Evolutionary conservation across 2,888 invertebrate genomes (phyloP).

Genomic region (Fragum fragum): DNA sequence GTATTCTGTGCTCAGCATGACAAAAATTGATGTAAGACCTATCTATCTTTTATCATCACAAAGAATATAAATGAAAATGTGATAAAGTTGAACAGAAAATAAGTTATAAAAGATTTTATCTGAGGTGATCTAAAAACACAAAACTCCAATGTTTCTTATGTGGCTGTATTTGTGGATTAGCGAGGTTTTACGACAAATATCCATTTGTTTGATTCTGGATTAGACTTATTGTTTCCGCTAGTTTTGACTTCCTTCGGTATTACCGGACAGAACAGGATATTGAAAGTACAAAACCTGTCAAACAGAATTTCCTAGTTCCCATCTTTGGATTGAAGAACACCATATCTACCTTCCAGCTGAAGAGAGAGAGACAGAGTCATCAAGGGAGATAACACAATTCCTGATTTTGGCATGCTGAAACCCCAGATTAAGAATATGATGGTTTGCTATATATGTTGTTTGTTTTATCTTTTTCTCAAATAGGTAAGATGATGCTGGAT

Average conservation of each 20-base stretch:
- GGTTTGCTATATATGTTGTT: slow-evolving; percentile 56
- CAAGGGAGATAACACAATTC: slow-evolving; percentile 23
- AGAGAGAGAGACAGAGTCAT: background rate
- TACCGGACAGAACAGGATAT: slow-evolving; percentile 25
- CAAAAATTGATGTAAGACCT: too few species aligned
- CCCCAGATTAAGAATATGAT: background rate
- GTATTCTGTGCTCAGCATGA: too few species aligned
- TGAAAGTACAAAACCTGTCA: background rate
- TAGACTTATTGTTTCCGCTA: slow-evolving; percentile 17
- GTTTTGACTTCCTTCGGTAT: slow-evolving; percentile 9
- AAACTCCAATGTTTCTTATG: background rate
- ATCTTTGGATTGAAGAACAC: background rate
- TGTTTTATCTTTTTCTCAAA: slow-evolving; percentile 53
- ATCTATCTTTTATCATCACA: too few species aligned
- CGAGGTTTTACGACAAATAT: background rate
- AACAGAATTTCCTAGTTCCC: slow-evolving; percentile 8
- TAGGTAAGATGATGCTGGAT: slow-evolving; percentile 70
- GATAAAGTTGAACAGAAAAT: too few species aligned
- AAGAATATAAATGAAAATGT: too few species aligned
- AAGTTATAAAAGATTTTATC: background rate
- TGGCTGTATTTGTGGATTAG: slow-evolving; percentile 12
- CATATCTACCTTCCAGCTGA: background rate
- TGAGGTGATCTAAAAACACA: background rate
- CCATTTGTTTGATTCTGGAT: slow-evolving; percentile 14
- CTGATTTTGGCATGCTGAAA: slow-evolving; percentile 19